Base-by-base conservation (phyloP, 2,113 vertebrate species). In the Tragelaphus scriptus region DNA sequence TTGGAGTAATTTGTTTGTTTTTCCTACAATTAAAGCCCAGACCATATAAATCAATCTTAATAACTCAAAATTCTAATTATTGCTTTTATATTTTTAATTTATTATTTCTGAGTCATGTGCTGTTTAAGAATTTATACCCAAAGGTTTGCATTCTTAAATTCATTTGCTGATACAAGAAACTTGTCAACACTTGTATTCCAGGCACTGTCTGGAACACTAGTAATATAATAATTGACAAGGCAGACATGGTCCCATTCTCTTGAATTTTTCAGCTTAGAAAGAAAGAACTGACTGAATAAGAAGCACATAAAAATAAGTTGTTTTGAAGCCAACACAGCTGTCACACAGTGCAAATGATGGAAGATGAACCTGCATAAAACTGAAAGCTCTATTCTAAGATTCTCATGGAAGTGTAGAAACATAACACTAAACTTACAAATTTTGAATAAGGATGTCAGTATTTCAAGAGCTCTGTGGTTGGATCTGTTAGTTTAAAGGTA, bases 1-100 rank as follows among this genome's bases (percentile, higher is more conserved):
- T 96, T 82, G 56, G 85, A 92, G 47, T 88, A 90, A 96, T 96
- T 95, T 94, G 25, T 71, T 95, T 97, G n/a, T 88, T 82, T 95
- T 88, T 63, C 13, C 56, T 59, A 68, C 7, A 47, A 87, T 65
- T 92, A 96, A 88, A 96, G 32, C 40, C 36, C 63, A 96, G 75
- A 93, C 58, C 94, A 88, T 85, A 90, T 26, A 85, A 95, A 97
- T 86, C 55, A 91, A 95, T 97, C 53, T 97, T 80, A 95, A 89
- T 89, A 92, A 90, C 25, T 88, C 79, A 82, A 92, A 96, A 96
- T 77, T 6, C 75, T 82, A 65, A 92, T 98, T 96, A 81, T 94
- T 93, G 26, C 13, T 58, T 92, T 96, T 85, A 71, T 93, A 63
- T 85, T 95, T 92, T 92, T 95, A 81, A 92, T 56, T 59, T 68